These are phyloP conservation scores for Palythoa caribaeorum DNA, from an alignment of 92 coral and sea anemone genomes.

Conservation along the genomic window DNA sequence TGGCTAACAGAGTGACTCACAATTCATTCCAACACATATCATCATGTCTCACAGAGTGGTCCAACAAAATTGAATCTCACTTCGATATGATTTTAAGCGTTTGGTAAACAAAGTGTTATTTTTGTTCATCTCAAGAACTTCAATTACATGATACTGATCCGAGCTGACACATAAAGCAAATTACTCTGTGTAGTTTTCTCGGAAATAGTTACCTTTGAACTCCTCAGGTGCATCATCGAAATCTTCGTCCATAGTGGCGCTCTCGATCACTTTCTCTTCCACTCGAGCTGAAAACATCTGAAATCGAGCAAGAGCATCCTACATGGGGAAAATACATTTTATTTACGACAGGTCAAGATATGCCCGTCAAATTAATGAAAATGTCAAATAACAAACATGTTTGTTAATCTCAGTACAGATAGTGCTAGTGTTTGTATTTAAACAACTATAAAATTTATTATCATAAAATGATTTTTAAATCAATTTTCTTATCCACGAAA, in stretches of 20 bases:
- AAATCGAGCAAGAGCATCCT: conserved; percentile 80
- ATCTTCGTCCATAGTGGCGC: conserved; percentile 87
- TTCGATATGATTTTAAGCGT: neutral
- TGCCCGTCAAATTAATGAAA: no score
- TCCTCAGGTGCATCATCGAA: conserved; percentile 97
- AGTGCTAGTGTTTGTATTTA: no score
- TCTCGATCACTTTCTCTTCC: conserved; percentile 80
- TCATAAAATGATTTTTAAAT: no score
- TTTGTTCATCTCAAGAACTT: neutral
- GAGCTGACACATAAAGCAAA: neutral
- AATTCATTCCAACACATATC: no score
- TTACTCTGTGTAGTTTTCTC: neutral
- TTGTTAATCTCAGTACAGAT: no score
- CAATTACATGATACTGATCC: neutral
- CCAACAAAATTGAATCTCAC: neutral
- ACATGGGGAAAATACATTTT: neutral
- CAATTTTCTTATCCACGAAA: no score
- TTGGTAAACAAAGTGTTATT: neutral
- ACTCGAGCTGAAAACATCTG: conserved; percentile 83
- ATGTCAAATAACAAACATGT: no score
- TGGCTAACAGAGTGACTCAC: no score
- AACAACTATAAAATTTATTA: no score
- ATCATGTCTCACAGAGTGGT: no score
- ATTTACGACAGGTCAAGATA: no score
- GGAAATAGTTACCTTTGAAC: conserved; percentile 77